Evolutionary conservation across 2,113 vertebrate species (phyloP), one percentile per base, ranked within the genome.

Genomic region (Tragulus kanchil): DNA sequence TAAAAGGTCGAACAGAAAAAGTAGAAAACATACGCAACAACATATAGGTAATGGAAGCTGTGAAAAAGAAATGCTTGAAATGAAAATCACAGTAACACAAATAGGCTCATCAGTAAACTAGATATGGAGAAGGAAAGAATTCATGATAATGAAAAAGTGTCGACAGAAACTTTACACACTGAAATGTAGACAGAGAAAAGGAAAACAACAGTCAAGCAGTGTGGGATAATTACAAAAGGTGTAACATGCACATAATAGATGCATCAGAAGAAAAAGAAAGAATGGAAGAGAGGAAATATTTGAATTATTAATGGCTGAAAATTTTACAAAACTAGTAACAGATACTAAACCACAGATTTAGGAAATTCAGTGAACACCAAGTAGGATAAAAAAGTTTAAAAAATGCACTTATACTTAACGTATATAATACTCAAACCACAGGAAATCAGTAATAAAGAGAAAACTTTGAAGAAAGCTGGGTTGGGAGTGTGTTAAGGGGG

Each of bases 1-100:
- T 59, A 84, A 58, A 21, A 26, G 31, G 6, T 54, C 50, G 71
- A 59, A 61, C 0, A 52, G 42, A 87, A 86, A 85, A 96, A 65
- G 28, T 56, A 25, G 3, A 50, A 16, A 56, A 42, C 14, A 26
- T 12, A 36, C 36, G 9, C 5, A 92, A 56, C 25, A 89, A 94
- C 64, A 96, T 59, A 52, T 14, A 31, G 36, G 48, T 94, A 58
- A 73, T 36, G 17, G 83, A 67, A 82, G 42, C 64, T 75, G 75
- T 75, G 23, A 56, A 87, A 73, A 93, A 89, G 26, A 77, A 77
- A 83, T 42, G 31, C n/a, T 91, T 61, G 58, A 93, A 84, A 92
- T 88, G 48, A 69, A 93, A 91, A 85, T 64, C n/a, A 52, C 0
- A 52, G 31, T 61, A 79, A 96, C 14, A 77, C 8, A 58, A 65